Base-by-base conservation (phyloP, 2,888 invertebrate species). In the Coelogynopora nodosa region DNA sequence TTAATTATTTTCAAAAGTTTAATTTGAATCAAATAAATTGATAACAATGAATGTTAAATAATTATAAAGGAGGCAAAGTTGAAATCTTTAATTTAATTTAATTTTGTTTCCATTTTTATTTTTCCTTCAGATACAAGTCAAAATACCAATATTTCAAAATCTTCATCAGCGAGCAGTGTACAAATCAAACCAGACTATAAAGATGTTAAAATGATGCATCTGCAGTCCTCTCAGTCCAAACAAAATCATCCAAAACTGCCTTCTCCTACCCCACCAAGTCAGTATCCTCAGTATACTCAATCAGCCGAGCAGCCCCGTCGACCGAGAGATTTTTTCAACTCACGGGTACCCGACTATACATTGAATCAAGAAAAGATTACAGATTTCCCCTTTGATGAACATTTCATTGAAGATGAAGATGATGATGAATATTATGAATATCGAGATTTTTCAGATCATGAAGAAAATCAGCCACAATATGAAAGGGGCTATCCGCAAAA, bases 161-260 rank as follows among this genome's bases (percentile, higher is more conserved):
- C 74, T 26, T 74, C 74, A n/a, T 74, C 74, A 74, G 23, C 74
- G 5, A 74, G 74, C 23, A 74, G 74, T 23, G 23, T 74, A 5
- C 74, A 74, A 23, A 74, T 74, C 23, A 74, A 74, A 26, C 74
- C 74, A 23, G 74, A 74, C 27, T 74, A 74, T 23, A 74, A 74
- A 23, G 74, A 74, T 26, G 74, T 74, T 13, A 74, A 74, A 23
- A 74, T 74, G 2, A 74, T 74, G 74, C 74, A 74, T 74, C 74
- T 74, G 5, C 74, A 74, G 74, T 13, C 74, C 2, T 74, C 74
- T 13, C 5, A 74, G 2, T 74, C 74, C 23, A 49, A 49, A 49
- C 5, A 5, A 5, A 49, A 13, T 49, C 49, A 13, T 13, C 49
- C 49, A 5, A 5, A 5, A 49, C 49, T 13, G 18, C 49, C 18